Evolutionary conservation across 2,888 invertebrate species (phyloP).

Genomic region (Drosophila multiciliata): DNA sequence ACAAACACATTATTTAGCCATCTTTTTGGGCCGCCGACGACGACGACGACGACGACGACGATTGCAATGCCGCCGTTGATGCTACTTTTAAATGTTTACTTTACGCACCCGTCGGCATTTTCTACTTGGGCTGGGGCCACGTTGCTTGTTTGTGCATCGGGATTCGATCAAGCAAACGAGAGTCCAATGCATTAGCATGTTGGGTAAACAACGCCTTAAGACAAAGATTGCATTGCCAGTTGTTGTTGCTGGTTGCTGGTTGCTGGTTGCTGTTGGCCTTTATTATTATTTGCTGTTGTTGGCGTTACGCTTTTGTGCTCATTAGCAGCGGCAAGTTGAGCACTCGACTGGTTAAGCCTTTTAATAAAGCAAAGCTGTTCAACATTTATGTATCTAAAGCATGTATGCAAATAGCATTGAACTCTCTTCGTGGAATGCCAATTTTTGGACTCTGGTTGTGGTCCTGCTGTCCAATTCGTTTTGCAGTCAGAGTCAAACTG

Average conservation of each 20-base stretch:
- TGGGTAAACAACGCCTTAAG: conserved; percentile 76
- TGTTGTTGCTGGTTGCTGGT: not conserved
- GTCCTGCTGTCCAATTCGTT: conserved; percentile 55
- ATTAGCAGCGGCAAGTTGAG: conserved; percentile 68
- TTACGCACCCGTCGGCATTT: conserved; percentile 83
- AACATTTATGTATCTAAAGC: conserved; percentile 1
- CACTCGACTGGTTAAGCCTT: conserved; percentile 64
- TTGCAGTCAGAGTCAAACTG: conserved; percentile 50
- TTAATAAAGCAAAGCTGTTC: conserved; percentile 62
- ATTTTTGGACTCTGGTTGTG: not conserved
- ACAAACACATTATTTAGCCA: conserved; percentile 82
- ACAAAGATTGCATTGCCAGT: conserved; percentile 57
- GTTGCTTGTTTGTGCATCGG: conserved; percentile 57
- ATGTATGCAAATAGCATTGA: conserved; percentile 69
- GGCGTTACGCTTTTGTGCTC: conserved; percentile 81
- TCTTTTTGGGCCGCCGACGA: conserved; percentile 71
- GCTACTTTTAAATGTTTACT: conserved; percentile 75
- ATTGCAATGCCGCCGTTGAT: conserved; percentile 26
- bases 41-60: conserved; percentile 18
- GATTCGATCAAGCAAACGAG: conserved; percentile 58
- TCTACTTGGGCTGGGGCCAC: conserved; percentile 31
- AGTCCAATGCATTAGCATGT: conserved; percentile 74
- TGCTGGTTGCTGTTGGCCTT: conserved; percentile 18
- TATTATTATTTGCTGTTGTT: conserved; percentile 58
- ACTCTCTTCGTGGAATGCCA: conserved; percentile 68